Conservation (phyloP, 2,888 invertebrate genomes). For the Lasiommata megera region DNA sequence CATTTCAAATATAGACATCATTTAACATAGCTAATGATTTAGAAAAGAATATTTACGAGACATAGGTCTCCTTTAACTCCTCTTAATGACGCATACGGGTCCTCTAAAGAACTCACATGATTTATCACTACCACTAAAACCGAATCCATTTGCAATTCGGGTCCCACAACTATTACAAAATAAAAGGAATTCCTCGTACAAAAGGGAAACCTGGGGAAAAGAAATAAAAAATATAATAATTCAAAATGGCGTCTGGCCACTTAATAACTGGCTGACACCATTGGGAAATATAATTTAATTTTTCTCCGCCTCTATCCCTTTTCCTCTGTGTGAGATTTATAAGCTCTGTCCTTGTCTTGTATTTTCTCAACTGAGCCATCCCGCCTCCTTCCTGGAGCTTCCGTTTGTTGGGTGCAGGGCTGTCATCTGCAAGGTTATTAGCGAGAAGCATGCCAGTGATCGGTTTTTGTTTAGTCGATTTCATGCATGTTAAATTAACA, state of each 20-base stretch:
- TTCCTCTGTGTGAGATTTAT: conserved; percentile 42
- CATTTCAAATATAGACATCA: not conserved
- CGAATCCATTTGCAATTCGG: conserved; percentile 62
- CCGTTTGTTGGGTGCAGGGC: conserved; percentile 43
- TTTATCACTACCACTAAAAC: conserved; percentile 51
- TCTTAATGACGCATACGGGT: conserved; percentile 11
- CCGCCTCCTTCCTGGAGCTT: conserved; percentile 52
- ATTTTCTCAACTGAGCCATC: conserved; percentile 56
- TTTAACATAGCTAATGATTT: not conserved
- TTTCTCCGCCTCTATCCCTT: conserved; percentile 61
- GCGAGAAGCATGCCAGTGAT: no score
- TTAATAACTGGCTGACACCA: conserved; percentile 83
- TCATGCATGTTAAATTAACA: no score
- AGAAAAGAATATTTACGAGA: not conserved
- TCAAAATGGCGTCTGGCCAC: conserved; percentile 82
- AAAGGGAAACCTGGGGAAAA: conserved; percentile 70
- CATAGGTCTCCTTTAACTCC: conserved; percentile 4
- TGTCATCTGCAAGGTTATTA: conserved; percentile 4
- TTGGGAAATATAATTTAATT: conserved; percentile 82
- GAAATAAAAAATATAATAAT: conserved; percentile 78
- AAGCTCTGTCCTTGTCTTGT: conserved; percentile 51
- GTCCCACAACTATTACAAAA: conserved; percentile 70
- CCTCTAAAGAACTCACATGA: conserved; percentile 44
- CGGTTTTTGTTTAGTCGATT: no score
- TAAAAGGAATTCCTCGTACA: conserved; percentile 72